phyloP scores from a whole-genome alignment of 1,140 invertebrate genomes.

The Riptortus pedestris region DNA sequence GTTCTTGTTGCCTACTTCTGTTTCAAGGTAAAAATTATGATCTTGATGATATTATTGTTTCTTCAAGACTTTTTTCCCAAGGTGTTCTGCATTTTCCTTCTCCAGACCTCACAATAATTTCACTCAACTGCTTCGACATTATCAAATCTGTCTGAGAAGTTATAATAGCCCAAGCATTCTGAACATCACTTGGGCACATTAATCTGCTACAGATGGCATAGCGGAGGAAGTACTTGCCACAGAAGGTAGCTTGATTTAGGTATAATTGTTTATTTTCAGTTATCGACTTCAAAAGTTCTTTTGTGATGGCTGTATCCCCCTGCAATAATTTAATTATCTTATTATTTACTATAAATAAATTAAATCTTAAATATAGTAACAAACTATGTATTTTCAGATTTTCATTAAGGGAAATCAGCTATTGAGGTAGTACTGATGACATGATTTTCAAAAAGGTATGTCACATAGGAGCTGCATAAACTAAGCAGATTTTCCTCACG shows the following conservation, averaged over 20 bases:
- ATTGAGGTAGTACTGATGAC: too few species aligned
- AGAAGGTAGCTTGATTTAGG: conserved; percentile 63
- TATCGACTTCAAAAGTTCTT: conserved; percentile 61
- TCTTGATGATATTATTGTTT: conserved; percentile 19
- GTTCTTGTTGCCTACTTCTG: too few species aligned
- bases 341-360: not conserved
- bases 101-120: too few species aligned
- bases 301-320: conserved; percentile 62
- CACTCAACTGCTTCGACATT: too few species aligned
- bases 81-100: not conserved
- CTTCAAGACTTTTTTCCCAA: conserved; percentile 11
- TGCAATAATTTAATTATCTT: conserved; percentile 36
- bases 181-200: conserved; percentile 58
- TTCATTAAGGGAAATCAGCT: too few species aligned
- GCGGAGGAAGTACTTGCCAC: conserved; percentile 60
- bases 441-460: too few species aligned
- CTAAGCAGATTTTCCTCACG: too few species aligned
- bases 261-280: conserved; percentile 72
- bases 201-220: conserved; percentile 70
- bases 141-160: not conserved
- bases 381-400: not conserved
- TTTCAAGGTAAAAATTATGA: not conserved
- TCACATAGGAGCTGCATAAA: too few species aligned
- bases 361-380: not conserved
- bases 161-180: conserved; percentile 58